phyloP scores from a whole-genome alignment of 2,113 vertebrate species.

The Mola mola region DNA sequence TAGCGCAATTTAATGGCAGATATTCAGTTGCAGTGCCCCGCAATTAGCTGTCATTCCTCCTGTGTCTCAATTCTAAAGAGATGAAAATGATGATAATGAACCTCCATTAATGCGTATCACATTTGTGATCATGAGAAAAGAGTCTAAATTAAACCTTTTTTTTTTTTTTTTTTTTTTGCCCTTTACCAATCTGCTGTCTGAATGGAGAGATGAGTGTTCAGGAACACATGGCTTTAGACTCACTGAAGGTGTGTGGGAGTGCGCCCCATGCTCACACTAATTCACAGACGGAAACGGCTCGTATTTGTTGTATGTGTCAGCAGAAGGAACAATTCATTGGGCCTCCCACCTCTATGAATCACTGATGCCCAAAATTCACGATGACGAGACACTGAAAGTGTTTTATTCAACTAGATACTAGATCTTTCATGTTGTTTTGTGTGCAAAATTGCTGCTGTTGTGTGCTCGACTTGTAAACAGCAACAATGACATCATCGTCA shows the following conservation, averaged over 20 bases:
- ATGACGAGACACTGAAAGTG: not conserved
- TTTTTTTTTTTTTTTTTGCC: not conserved
- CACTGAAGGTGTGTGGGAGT: not conserved
- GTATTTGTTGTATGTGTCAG: no score
- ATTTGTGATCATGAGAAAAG: conserved; percentile 33
- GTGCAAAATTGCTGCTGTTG: no score
- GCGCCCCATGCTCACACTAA: no score
- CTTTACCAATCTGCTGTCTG: no score
- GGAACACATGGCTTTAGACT: not conserved
- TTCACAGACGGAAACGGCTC: no score
- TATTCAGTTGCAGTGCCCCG: conserved; percentile 51
- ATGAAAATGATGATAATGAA: conserved; percentile 65
- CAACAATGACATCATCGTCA: not conserved
- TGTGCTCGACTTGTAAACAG: not conserved
- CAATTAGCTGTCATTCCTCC: conserved; percentile 70
- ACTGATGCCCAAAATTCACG: not conserved
- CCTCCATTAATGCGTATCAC: conserved; percentile 64
- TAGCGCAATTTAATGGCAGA: conserved; percentile 25
- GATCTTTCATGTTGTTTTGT: no score
- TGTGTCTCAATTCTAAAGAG: conserved; percentile 60
- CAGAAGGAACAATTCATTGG: not conserved
- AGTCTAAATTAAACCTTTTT: conserved; percentile 44
- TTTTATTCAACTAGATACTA: no score
- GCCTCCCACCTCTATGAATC: not conserved
- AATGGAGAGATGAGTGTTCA: not conserved